Conservation (phyloP, 2,797 vertebrate genomes). For the Phyllotis vaccarum region DNA sequence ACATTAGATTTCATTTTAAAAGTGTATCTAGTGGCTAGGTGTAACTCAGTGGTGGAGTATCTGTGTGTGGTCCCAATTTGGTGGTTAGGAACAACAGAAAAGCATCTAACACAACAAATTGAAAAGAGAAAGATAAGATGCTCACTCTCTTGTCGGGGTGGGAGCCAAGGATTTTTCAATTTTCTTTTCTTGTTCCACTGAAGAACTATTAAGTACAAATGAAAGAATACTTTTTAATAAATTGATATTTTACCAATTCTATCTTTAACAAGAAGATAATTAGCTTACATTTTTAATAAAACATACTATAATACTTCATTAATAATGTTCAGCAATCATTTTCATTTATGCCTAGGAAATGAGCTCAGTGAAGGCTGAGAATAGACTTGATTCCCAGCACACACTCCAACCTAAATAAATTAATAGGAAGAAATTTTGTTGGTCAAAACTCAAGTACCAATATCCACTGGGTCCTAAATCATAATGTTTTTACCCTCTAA, state of each 20-base stretch:
- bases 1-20: background rate
- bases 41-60: too few species aligned
- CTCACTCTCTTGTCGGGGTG: conserved; percentile 90
- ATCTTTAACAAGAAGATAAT: conserved; percentile 34
- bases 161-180: conserved; percentile 87
- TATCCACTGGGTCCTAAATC: background rate
- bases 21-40: background rate
- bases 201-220: conserved; percentile 88
- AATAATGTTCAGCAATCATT: background rate
- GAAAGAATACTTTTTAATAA: conserved; percentile 58
- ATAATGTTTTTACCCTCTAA: conserved; percentile 18
- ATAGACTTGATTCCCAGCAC: background rate
- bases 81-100: background rate
- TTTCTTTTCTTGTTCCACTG: conserved; percentile 88
- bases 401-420: background rate
- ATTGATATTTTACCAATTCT: conserved; percentile 30
- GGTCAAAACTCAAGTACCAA: conserved; percentile 34
- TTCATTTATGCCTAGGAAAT: background rate
- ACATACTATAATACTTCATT: background rate
- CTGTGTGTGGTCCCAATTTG: background rate
- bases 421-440: background rate
- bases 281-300: background rate
- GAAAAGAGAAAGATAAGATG: conserved; percentile 7
- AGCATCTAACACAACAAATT: background rate
- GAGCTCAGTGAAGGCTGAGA: background rate